Evolutionary conservation across 2,797 vertebrate genomes (phyloP).

Genomic region (Channa striata): DNA sequence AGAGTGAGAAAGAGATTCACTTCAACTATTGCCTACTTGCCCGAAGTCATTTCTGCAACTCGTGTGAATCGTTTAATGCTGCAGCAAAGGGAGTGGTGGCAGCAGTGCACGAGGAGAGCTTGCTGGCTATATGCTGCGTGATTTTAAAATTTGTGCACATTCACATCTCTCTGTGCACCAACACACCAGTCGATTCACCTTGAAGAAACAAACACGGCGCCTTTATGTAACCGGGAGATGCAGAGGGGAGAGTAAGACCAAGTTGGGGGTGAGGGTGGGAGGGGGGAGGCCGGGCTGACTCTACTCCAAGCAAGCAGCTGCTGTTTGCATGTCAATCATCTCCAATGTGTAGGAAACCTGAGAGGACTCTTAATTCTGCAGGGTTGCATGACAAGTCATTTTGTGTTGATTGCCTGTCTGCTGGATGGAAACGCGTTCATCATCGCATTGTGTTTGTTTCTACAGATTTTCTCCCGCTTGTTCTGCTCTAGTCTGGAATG

Average conservation of each 20-base stretch:
- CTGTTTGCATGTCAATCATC: conserved; percentile 62
- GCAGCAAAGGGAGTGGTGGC: conserved; percentile 47
- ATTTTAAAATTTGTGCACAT: conserved; percentile 35
- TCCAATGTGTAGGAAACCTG: conserved; percentile 40
- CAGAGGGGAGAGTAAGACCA: conserved; percentile 9
- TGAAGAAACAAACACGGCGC: conserved; percentile 39
- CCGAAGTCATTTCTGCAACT: conserved; percentile 57
- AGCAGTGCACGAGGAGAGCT: conserved; percentile 21
- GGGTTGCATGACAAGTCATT: conserved; percentile 43
- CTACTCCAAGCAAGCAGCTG: conserved; percentile 18
- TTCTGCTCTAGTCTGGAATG: conserved; percentile 49
- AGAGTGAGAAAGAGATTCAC: conserved; percentile 46
- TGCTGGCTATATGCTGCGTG: conserved; percentile 9
- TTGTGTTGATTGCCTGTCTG: conserved; percentile 60
- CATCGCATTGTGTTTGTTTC: conserved; percentile 56
- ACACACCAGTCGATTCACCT: conserved; percentile 46
- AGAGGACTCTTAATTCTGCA: conserved; percentile 51
- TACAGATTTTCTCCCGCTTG: conserved; percentile 51
- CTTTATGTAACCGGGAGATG: conserved; percentile 53
- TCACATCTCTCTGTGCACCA: conserved; percentile 9
- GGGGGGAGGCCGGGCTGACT: conserved; percentile 12
- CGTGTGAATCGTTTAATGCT: conserved; percentile 55
- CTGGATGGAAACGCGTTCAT: conserved; percentile 52
- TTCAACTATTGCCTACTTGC: conserved; percentile 44
- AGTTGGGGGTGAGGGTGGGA: neutral